Conservation (phyloP, 2,888 invertebrate genomes). For the Eugnorisma glareosa region DNA sequence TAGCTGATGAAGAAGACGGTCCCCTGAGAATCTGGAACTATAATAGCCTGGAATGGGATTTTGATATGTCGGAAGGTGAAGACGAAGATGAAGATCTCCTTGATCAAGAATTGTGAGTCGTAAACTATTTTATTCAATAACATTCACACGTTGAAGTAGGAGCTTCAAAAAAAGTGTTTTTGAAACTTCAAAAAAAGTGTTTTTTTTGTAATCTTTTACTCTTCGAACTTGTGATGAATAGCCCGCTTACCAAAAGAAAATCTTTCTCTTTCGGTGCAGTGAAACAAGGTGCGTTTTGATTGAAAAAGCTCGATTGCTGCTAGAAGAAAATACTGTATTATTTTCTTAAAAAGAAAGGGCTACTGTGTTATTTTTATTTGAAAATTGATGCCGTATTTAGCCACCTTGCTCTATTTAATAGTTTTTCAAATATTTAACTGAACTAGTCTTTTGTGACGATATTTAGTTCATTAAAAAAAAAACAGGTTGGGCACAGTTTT, state of each 20-base stretch:
- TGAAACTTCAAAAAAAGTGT: not conserved
- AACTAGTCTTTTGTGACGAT: not conserved
- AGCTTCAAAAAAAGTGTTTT: not conserved
- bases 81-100: constrained; percentile 72
- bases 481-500: not conserved
- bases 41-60: constrained; percentile 69
- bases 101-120: constrained; percentile 46
- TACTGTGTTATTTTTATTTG: not conserved
- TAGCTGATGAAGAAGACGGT: constrained; percentile 71
- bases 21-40: constrained; percentile 46
- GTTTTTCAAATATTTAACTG: not conserved
- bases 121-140: not conserved
- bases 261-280: not conserved
- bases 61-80: constrained; percentile 76
- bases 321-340: not conserved
- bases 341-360: not conserved
- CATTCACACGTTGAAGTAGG: not conserved
- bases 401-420: not conserved
- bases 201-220: not conserved
- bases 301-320: not conserved
- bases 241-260: not conserved
- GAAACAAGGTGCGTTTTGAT: not conserved
- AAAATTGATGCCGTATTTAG: not conserved
- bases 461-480: not conserved
- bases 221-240: not conserved